A percentile compares a stretch with the other conserved stretches of the same genome.
These are phyloP conservation scores for Drosophila jambulina DNA, from an alignment of 1,140 invertebrate species.

Conservation along the genomic window DNA sequence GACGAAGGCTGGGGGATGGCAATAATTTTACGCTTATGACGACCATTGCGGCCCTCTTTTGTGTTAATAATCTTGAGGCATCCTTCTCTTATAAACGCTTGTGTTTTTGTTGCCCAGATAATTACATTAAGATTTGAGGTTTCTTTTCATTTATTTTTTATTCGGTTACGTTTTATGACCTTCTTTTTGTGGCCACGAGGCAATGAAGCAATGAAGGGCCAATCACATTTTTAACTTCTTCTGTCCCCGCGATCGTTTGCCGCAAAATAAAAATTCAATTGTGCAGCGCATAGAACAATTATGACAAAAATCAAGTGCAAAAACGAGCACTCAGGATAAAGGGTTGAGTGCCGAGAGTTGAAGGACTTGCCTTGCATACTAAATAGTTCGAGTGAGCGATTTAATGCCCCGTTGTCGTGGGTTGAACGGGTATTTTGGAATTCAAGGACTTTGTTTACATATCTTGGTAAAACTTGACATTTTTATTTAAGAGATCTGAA, in stretches of 20 bases:
- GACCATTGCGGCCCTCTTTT: constrained; percentile 47
- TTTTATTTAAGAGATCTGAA: too few relatives aligned
- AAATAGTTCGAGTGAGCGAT: constrained; percentile 47
- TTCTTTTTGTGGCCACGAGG: constrained; percentile 43
- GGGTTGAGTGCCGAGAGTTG: constrained; percentile 49
- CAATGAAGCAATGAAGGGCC: constrained; percentile 28
- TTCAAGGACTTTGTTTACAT: not conserved
- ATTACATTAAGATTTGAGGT: constrained; percentile 74
- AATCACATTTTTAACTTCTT: constrained; percentile 32
- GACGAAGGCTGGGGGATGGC: constrained; percentile 26
- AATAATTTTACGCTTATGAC: constrained; percentile 80
- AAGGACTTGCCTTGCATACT: constrained; percentile 65
- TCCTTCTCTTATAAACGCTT: constrained; percentile 61
- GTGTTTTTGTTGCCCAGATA: constrained; percentile 47
- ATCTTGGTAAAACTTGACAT: not conserved
- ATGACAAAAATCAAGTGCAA: constrained; percentile 56
- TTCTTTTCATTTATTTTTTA: constrained; percentile 22
- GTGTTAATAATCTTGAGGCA: constrained; percentile 79
- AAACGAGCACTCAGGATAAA: constrained; percentile 40
- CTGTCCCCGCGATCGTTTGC: constrained; percentile 49
- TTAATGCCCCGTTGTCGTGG: not conserved
- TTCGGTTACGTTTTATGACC: constrained; percentile 23
- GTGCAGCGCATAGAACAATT: constrained; percentile 63
- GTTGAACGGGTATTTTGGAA: not conserved
- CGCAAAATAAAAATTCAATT: constrained; percentile 70